Base-by-base conservation (phyloP, 2,888 invertebrate species). In the Parascotia fuliginaria region DNA sequence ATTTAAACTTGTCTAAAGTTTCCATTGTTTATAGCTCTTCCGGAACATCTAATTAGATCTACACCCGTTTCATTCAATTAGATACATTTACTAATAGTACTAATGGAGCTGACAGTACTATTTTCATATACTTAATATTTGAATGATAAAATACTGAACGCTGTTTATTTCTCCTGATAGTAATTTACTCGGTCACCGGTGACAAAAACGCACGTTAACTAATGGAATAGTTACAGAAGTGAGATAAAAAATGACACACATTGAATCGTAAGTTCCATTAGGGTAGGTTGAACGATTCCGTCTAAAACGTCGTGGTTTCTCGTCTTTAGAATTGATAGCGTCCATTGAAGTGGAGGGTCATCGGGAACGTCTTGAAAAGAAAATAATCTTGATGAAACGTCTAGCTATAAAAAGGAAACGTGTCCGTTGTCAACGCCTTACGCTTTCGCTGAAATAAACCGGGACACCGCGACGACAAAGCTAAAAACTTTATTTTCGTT, bases 1-100 rank as follows among this genome's bases (percentile, higher is more conserved):
- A 87, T 89, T 83, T 79, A 78, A 87, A 89, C 83, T 89, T 86
- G 84, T 85, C 83, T 79, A 84, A 87, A 89, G 85, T 88, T 89
- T 82, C 63, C 79, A 83, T 89, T 89, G 88, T 87, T 87, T 87
- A 85, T 83, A 60, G 76, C 75, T 70, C 67, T 67, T 62, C 55
- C 62, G 61, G 57, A 76, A 75, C 80, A 81, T 83, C 83, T 79
- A 79, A 82, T 75, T 78, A 73, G 70, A 65, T 69, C 58, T 70
- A 63, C 57, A 70, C 51, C 67, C 71, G 73, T 77, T 81, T 83
- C 79, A 80, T 82, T 81, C 68, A 77, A 81, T 83, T 76, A 81
- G 46, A 53, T 50, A 47, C 36, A 19, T 58, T 64, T 69, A 58
- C 57, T 66, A 63, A 65, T 64, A 55, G 52, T 37, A 42, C 63